A percentile compares a stretch with the other conserved stretches of the same genome.
Conservation (phyloP, 2,113 vertebrate species). For the Motacilla tschutschensis region DNA sequence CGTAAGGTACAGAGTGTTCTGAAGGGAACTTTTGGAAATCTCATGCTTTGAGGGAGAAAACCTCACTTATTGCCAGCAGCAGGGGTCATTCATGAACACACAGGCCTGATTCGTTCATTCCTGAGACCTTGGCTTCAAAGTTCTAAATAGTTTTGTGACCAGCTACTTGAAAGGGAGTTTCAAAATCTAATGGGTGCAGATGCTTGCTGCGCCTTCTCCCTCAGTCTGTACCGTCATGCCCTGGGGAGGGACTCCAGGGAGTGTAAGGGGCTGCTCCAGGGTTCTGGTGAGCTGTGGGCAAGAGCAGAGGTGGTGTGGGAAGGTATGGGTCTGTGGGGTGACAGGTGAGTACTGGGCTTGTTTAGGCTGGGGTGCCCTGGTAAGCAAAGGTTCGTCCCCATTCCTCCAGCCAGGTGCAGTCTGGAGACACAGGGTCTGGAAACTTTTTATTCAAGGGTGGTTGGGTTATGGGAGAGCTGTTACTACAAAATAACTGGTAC, state of each 20-base stretch:
- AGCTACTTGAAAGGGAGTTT: background rate
- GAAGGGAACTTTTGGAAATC: background rate
- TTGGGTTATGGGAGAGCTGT: background rate
- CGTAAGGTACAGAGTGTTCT: background rate
- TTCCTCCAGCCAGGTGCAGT: background rate
- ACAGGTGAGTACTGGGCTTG: rapidly evolving
- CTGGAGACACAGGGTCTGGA: background rate
- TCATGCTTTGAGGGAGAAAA: background rate
- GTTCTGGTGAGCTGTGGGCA: background rate
- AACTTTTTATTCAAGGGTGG: background rate
- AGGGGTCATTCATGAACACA: background rate
- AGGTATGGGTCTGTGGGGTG: rapidly evolving
- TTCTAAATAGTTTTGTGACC: background rate
- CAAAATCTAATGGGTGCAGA: background rate
- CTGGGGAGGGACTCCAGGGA: background rate
- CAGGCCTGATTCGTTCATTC: rapidly evolving
- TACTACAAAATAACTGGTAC: background rate
- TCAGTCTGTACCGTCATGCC: rapidly evolving
- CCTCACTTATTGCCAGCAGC: background rate
- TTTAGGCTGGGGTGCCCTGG: background rate
- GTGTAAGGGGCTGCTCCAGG: rapidly evolving
- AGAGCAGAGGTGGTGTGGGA: background rate
- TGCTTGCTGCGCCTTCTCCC: background rate
- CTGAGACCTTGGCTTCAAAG: background rate
- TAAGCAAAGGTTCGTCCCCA: background rate